These are phyloP conservation scores for Ataeniobius toweri DNA, from an alignment of 2,797 vertebrate genomes.

Conservation along the genomic window DNA sequence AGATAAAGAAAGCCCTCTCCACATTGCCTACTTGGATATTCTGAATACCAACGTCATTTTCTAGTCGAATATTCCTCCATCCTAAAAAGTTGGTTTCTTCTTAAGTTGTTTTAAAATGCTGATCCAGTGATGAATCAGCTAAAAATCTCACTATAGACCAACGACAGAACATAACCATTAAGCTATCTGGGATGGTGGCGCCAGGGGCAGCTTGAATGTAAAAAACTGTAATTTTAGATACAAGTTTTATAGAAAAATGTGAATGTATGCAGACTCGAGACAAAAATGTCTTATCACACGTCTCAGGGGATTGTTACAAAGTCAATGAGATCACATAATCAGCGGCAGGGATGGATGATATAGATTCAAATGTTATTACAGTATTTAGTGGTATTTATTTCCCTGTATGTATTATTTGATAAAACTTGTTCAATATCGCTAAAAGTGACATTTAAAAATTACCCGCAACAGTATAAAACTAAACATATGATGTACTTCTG, in stretches of 20 bases:
- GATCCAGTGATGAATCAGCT: not conserved
- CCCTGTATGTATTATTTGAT: not conserved
- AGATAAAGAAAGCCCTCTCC: not conserved
- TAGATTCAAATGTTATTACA: not conserved
- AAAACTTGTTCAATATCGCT: not conserved
- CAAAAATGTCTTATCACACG: no score
- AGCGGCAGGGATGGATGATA: no score
- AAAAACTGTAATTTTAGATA: not conserved
- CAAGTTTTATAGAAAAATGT: not conserved
- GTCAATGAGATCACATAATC: no score
- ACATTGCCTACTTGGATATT: not conserved
- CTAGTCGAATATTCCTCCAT: not conserved
- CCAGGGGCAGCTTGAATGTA: not conserved
- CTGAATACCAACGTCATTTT: not conserved
- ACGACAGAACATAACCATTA: not conserved
- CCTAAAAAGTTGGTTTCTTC: not conserved
- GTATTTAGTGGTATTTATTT: not conserved
- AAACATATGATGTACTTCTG: not conserved
- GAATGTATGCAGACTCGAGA: no score
- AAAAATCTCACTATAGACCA: not conserved
- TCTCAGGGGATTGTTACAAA: no score
- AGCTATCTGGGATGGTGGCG: not conserved
- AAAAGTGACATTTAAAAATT: not conserved
- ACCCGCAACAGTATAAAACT: not conserved
- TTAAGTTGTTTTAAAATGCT: not conserved